A percentile compares a stretch with the other conserved stretches of the same genome.
These are phyloP conservation scores for Caenorhabditis doughertyi DNA, from an alignment of 2,888 invertebrate genomes.

Conservation along the genomic window DNA sequence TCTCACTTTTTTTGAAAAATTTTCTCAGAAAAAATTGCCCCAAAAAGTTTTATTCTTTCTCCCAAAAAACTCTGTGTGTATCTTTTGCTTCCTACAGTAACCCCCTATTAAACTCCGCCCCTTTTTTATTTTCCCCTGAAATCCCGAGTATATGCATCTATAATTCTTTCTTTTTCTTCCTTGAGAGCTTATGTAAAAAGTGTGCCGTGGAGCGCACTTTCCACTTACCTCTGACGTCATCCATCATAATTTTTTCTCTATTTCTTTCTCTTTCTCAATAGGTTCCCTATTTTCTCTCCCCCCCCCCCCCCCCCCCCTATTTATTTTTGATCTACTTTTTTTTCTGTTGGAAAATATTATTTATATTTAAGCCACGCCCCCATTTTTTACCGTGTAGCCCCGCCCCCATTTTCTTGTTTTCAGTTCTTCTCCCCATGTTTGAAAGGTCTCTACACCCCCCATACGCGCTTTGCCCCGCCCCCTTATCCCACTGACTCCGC, in stretches of 20 bases:
- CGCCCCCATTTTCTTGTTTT: not conserved
- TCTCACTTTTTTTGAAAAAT: not conserved
- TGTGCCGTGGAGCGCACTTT: not conserved
- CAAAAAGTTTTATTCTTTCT: not conserved
- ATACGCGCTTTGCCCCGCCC: not conserved
- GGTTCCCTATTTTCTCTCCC: too few relatives aligned
- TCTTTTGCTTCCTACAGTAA: not conserved
- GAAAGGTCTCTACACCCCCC: not conserved
- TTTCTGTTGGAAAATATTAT: too few relatives aligned
- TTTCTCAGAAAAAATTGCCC: not conserved
- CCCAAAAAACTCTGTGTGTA: slow-evolving; percentile 1
- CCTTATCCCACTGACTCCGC: not conserved
- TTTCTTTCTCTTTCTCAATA: too few relatives aligned
- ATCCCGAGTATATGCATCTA: slow-evolving; percentile 31
- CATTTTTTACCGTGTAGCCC: not conserved
- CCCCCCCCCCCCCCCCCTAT: not conserved
- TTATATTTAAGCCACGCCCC: not conserved
- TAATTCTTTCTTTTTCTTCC: not conserved
- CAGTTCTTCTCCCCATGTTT: not conserved
- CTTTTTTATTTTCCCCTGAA: slow-evolving; percentile 3
- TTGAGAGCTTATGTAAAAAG: not conserved
- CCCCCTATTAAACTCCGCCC: not conserved
- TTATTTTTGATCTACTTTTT: slow-evolving; percentile 8
- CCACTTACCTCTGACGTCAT: not conserved
- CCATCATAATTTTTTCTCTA: not conserved